Conservation (phyloP, 2,797 vertebrate species). For the Xenopus petersii region DNA sequence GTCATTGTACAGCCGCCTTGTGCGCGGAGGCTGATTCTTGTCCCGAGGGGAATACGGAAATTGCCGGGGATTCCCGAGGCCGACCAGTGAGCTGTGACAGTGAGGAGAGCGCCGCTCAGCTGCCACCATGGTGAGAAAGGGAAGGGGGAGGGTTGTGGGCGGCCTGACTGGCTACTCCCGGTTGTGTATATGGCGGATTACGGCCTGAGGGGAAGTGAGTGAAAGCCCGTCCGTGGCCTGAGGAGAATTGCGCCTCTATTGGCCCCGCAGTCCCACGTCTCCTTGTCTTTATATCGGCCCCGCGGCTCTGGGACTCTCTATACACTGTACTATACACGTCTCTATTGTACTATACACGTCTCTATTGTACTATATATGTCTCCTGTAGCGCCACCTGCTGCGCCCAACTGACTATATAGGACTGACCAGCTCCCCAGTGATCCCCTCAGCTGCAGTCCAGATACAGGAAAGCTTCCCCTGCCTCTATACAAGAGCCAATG, state of each 20-base stretch:
- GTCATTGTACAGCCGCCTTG: conserved; percentile 62
- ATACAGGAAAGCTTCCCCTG: too few species aligned
- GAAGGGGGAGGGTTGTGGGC: background rate
- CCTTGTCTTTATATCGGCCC: too few species aligned
- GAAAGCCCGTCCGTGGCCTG: background rate
- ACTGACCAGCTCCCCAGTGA: too few species aligned
- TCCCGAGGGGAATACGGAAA: background rate
- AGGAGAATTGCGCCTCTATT: background rate
- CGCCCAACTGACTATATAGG: too few species aligned
- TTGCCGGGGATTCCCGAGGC: background rate
- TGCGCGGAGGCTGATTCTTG: conserved; percentile 30
- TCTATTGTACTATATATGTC: too few species aligned
- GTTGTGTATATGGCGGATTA: background rate
- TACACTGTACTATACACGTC: too few species aligned
- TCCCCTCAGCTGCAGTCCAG: too few species aligned
- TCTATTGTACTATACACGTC: too few species aligned
- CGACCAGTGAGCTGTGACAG: conserved; percentile 27
- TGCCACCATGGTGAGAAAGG: conserved; percentile 32
- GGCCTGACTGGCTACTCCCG: background rate
- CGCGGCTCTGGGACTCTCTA: too few species aligned
- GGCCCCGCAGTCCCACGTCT: too few species aligned
- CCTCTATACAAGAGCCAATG: too few species aligned
- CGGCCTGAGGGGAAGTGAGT: background rate
- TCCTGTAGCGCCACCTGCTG: too few species aligned
- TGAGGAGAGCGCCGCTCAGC: background rate